phyloP scores from a whole-genome alignment of 2,113 vertebrate species.

The Rynchops niger region DNA sequence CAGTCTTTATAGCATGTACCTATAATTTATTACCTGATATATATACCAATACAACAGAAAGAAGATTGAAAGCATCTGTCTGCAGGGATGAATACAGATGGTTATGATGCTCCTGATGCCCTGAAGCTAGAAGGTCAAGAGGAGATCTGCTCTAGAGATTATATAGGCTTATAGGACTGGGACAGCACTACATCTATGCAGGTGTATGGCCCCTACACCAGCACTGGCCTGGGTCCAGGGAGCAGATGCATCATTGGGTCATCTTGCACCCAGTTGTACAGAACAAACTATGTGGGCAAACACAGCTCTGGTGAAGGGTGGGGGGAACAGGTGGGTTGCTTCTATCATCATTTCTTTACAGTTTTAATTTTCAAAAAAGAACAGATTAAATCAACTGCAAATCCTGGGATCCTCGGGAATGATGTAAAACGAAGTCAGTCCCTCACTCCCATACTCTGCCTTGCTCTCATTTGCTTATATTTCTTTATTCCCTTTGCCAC shows the following conservation, averaged over 20 bases:
- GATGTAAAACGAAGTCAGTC: background rate
- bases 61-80: background rate
- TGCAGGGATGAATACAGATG: background rate
- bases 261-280: background rate
- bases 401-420: background rate
- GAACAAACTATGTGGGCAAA: background rate
- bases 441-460: background rate
- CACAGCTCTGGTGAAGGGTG: background rate
- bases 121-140: background rate
- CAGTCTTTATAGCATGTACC: background rate
- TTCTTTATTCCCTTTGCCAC: background rate
- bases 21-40: background rate
- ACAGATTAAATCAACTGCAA: background rate
- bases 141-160: background rate
- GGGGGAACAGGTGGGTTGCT: background rate
- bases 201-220: background rate
- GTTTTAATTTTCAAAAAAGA: background rate
- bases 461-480: background rate
- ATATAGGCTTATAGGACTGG: background rate
- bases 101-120: background rate
- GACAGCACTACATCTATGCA: too few species aligned
- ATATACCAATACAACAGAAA: background rate
- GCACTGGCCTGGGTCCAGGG: background rate
- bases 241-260: background rate
- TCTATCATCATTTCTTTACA: background rate